Evolutionary conservation across 2,888 invertebrate genomes (phyloP).

Genomic region (Anthophora plumipes): DNA sequence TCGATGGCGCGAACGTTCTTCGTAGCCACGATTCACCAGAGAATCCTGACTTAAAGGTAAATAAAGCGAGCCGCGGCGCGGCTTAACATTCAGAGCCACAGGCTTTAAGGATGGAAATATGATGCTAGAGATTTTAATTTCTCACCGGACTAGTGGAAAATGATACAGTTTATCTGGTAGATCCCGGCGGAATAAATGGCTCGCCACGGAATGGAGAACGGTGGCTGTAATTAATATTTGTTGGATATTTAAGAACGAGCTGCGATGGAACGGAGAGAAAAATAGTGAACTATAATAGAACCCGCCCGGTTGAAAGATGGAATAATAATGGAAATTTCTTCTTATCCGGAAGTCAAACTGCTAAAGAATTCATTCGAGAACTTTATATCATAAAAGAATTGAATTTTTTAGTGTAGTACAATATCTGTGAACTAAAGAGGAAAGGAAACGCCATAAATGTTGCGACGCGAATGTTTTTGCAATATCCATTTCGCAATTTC

Average conservation of each 20-base stretch:
- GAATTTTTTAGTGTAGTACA: too few relatives aligned
- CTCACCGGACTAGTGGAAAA: constrained; percentile 18
- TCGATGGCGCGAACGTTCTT: neutral
- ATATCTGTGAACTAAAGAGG: too few relatives aligned
- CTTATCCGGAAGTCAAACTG: neutral
- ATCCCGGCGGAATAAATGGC: constrained; percentile 25
- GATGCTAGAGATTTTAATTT: constrained; percentile 36
- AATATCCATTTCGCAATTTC: too few relatives aligned
- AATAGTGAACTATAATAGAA: neutral
- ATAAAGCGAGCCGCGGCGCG: constrained; percentile 17
- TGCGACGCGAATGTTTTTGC: too few relatives aligned
- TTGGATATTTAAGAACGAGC: neutral
- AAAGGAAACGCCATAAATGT: too few relatives aligned
- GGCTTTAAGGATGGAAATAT: constrained; percentile 22
- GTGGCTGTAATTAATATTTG: constrained; percentile 25
- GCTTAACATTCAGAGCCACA: constrained; percentile 11
- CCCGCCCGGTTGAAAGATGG: neutral
- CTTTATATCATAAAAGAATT: too few relatives aligned
- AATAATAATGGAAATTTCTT: too few relatives aligned
- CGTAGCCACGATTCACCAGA: neutral
- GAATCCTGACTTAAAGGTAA: constrained; percentile 12
- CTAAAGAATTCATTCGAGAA: too few relatives aligned
- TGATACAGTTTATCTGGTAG: constrained; percentile 32
- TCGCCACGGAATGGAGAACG: constrained; percentile 2
- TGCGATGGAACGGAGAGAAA: too few relatives aligned